Percentiles rank a stretch among this genome's conserved stretches.
These are phyloP conservation scores for Phoenicopterus ruber DNA, from an alignment of 2,113 vertebrate genomes.

Conservation along the genomic window DNA sequence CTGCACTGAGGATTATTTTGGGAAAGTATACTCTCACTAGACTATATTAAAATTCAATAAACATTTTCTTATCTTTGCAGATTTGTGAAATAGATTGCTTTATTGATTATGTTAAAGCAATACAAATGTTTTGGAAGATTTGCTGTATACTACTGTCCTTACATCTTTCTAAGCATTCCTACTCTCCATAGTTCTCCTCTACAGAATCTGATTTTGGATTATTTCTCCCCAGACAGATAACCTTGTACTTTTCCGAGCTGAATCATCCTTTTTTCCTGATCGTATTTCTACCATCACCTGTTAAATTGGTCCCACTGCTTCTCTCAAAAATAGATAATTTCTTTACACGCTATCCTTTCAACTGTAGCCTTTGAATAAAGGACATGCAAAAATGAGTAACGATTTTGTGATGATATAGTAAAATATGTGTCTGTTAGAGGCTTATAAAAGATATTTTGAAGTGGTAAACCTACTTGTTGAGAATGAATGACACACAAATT, in stretches of 20 bases:
- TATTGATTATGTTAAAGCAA: neutral
- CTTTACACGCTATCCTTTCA: neutral
- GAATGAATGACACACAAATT: neutral
- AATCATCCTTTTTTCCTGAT: neutral
- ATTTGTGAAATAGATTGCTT: neutral
- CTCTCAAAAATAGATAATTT: neutral
- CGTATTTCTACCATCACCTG: neutral
- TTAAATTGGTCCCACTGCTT: conserved; percentile 32
- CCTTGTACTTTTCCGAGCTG: neutral
- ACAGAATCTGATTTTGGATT: neutral
- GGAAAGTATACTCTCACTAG: neutral
- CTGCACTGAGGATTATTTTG: neutral
- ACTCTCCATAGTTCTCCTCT: neutral
- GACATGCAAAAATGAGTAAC: neutral
- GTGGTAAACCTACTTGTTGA: neutral
- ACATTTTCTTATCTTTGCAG: neutral
- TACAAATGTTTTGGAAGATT: neutral
- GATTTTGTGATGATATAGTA: neutral
- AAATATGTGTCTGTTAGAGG: neutral
- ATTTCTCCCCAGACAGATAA: neutral
- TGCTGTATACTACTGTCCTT: neutral
- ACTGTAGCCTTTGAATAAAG: neutral
- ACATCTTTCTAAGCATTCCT: neutral
- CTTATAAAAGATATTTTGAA: neutral
- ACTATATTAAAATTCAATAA: neutral